These are phyloP conservation scores for Pedionomus torquatus DNA, from an alignment of 2,113 vertebrate species.

Conservation along the genomic window DNA sequence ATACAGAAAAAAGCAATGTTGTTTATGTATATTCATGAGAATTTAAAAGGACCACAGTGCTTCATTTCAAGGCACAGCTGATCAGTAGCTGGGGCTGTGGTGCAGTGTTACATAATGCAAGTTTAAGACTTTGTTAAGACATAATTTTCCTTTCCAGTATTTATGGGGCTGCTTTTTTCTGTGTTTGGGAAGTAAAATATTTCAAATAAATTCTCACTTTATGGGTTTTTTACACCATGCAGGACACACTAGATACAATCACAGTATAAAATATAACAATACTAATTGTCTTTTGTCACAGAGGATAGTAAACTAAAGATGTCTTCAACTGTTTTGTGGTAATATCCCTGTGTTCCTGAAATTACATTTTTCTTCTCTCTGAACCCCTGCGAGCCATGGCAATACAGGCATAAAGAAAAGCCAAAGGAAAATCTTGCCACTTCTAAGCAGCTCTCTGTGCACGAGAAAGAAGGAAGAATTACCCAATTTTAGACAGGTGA, in stretches of 20 bases:
- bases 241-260: background rate
- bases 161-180: background rate
- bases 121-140: background rate
- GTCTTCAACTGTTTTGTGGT: background rate
- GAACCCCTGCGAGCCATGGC: background rate
- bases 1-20: background rate
- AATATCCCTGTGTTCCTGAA: background rate
- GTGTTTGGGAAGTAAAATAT: background rate
- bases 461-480: background rate
- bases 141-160: background rate
- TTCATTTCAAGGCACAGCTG: background rate
- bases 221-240: background rate
- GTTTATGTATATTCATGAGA: background rate
- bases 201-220: background rate
- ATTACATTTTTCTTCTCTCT: background rate
- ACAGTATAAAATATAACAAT: background rate
- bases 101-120: conserved; percentile 33
- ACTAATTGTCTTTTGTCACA: background rate
- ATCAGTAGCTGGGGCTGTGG: conserved; percentile 38
- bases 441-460: background rate
- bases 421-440: background rate
- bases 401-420: background rate
- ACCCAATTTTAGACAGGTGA: background rate
- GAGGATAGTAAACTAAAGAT: background rate
- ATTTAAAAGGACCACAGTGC: background rate